Evolutionary conservation across 2,113 vertebrate species (phyloP), one percentile per base, ranked within the genome.

Genomic region (Proteles cristata): DNA sequence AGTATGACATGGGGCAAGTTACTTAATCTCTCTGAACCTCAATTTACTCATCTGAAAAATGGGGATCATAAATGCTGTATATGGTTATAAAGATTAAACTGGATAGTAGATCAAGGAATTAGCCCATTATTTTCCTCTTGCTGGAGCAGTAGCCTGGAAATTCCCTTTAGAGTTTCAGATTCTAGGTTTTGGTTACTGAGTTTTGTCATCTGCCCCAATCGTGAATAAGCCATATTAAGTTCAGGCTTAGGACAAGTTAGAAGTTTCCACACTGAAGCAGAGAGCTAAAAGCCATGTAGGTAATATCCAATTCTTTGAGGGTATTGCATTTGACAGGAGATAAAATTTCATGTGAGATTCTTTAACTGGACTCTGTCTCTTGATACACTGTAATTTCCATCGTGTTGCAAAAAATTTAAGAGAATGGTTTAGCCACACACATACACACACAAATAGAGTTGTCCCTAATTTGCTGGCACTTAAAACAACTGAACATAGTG

Each of bases 401-500:
- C 7, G 87, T 4, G 31, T 68, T 76, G 33, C 7, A 77, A 85
- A 82, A 23, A 84, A 61, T 71, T 35, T 71, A 77, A 89, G 8
- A 92, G 25, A 91, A 92, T 28, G 6, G 11, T 71, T 93, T 87
- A 71, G 28, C 43, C 15, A 50, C 55, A 65, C 10, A 39, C 43
- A 43, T 15, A 48, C 8, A 63, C 48, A 39, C 11, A n/a, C 50
- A 90, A 33, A 45, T 39, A 11, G 31, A 86, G 33, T 43, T 43
- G 12, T 81, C 5, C 16, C 19, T 79, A n/a, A 83, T 50, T 90
- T 95, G 23, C 33, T 21, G 66, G 10, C 89, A 97, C 74, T 90
- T 89, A 82, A 92, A 81, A 82, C 50, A 95, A 79, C 39, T 88
- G 39, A 88, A 80, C 80, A 65, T 96, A 15, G 5, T 83, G 8